Evolutionary conservation across 2,888 invertebrate species (phyloP).

Genomic region (Psococerastis gibbosa): DNA sequence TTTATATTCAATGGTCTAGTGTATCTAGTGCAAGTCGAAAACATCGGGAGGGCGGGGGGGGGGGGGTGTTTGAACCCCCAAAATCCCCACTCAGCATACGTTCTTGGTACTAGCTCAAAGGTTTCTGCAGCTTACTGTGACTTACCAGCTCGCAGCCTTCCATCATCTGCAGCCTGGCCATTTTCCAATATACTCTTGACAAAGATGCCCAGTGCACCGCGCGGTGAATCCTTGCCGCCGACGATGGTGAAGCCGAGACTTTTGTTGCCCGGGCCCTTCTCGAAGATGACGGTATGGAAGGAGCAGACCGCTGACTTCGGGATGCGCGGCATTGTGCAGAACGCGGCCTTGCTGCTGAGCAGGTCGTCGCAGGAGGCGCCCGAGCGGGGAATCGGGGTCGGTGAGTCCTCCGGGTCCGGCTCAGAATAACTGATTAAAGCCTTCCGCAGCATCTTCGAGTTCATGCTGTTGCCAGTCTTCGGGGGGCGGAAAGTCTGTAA

Average conservation of each 20-base stretch:
- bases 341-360: constrained; percentile 27
- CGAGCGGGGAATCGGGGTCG: constrained; percentile 1
- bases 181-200: constrained; percentile 66
- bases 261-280: constrained; percentile 66
- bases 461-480: constrained; percentile 41
- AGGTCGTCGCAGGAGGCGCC: constrained; percentile 10
- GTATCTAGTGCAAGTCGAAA: no score
- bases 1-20: no score
- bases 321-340: constrained; percentile 52
- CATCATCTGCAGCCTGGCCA: constrained; percentile 70
- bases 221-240: constrained; percentile 67
- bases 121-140: constrained; percentile 14
- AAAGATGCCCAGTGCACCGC: constrained; percentile 69
- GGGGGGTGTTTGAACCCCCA: neutral
- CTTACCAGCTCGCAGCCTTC: constrained; percentile 58
- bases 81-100: neutral
- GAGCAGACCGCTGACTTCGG: constrained; percentile 48
- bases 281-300: constrained; percentile 51
- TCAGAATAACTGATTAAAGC: constrained; percentile 36
- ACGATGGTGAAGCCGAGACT: constrained; percentile 80
- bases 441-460: constrained; percentile 36
- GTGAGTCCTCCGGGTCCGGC: constrained; percentile 1
- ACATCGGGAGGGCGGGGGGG: no score
- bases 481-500: constrained; percentile 31
- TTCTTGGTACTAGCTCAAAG: neutral